phyloP scores from a whole-genome alignment of 2,113 vertebrate genomes.

The Callithrix jacchus region DNA sequence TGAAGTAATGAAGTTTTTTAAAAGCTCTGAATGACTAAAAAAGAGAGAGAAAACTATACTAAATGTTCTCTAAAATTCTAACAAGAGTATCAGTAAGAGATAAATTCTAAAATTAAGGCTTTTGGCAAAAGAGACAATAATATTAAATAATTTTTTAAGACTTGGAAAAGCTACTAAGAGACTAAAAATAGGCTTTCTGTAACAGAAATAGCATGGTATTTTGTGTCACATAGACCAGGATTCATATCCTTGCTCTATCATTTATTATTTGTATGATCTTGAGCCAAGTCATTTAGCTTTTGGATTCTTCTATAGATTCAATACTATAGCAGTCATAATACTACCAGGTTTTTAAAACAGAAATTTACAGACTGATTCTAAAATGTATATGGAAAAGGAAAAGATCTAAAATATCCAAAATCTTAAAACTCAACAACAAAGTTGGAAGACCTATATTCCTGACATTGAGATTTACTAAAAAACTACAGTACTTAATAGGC shows the following conservation, averaged over 20 bases:
- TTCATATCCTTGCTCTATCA: slow-evolving; percentile 5
- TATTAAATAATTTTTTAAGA: not conserved
- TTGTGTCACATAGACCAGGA: slow-evolving; percentile 16
- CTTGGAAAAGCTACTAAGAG: slow-evolving; percentile 2
- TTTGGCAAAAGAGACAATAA: not conserved
- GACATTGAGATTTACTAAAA: not conserved
- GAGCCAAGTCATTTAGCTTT: not conserved
- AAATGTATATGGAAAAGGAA: not conserved
- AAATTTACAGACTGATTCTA: not conserved
- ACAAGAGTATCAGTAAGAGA: not conserved
- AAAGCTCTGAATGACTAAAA: not conserved
- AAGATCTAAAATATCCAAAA: not conserved
- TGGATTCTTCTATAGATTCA: not conserved
- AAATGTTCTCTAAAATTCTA: not conserved
- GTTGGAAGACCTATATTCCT: slow-evolving; percentile 17
- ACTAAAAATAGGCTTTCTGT: not conserved
- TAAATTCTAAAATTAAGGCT: slow-evolving; percentile 7
- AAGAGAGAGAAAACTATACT: not conserved
- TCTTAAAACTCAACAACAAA: not conserved
- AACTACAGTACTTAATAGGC: not conserved
- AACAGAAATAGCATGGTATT: slow-evolving; percentile 3
- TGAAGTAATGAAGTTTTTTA: not conserved
- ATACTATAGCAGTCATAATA: not conserved
- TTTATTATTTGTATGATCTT: slow-evolving; percentile 22
- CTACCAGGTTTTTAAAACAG: not conserved